Conservation (phyloP, 2,888 invertebrate species). For the Pogonocherus hispidulus region DNA sequence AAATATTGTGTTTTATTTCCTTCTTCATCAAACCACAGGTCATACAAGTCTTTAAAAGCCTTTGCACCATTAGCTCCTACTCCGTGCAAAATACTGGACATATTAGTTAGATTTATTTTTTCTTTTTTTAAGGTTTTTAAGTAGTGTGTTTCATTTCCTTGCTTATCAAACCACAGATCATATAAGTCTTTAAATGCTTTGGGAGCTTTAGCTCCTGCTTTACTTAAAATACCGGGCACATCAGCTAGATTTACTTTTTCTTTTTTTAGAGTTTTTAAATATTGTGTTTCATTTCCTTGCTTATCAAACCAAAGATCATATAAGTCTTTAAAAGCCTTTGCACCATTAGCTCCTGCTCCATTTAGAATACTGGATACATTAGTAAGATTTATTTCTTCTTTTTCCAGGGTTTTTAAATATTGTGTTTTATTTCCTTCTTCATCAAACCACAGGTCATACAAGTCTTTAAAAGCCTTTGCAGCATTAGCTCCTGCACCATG, state of each 20-base stretch:
- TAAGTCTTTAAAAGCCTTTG: background rate
- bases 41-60: background rate
- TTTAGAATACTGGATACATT: background rate
- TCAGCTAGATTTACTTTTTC: constrained; percentile 30
- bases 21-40: background rate
- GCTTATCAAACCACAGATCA: constrained; percentile 38
- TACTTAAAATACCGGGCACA: background rate
- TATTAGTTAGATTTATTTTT: constrained; percentile 35
- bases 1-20: constrained; percentile 4
- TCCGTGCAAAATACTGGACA: constrained; percentile 38
- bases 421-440: constrained; percentile 1
- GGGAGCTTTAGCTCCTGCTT: constrained; percentile 39
- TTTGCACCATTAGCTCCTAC: background rate
- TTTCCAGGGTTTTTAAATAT: background rate
- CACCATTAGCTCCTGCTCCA: background rate
- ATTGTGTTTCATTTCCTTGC: constrained; percentile 2
- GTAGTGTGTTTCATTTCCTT: constrained; percentile 40
- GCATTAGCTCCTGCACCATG: constrained; percentile 39
- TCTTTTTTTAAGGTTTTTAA: constrained; percentile 37
- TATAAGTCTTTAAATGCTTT: constrained; percentile 42
- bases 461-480: constrained; percentile 6
- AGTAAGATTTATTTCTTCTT: background rate
- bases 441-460: background rate
- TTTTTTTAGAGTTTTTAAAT: constrained; percentile 17
- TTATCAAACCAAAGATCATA: background rate